Conservation (phyloP, 2,888 invertebrate genomes). For the Caenorhabditis sp. region DNA sequence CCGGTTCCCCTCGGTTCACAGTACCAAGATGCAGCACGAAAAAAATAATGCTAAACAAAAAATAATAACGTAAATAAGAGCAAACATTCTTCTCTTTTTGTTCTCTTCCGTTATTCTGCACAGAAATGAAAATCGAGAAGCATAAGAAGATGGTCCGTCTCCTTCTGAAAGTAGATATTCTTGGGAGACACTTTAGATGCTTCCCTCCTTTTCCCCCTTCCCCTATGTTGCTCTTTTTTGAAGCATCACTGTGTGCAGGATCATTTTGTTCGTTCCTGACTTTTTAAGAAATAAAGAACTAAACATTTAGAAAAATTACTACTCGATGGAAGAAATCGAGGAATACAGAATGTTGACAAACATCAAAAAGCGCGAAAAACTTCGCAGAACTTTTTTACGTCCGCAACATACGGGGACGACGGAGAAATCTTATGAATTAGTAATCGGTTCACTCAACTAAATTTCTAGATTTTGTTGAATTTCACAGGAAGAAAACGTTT, state of each 20-base stretch:
- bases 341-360: conserved; percentile 32
- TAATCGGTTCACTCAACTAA: conserved; percentile 35
- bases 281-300: conserved; percentile 1
- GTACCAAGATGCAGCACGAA: neutral
- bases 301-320: conserved; percentile 1
- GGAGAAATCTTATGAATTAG: conserved; percentile 56
- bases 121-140: conserved; percentile 61
- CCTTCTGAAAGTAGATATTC: conserved; percentile 65
- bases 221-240: conserved; percentile 26
- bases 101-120: conserved; percentile 23
- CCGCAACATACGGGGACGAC: conserved; percentile 18
- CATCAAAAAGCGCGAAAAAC: conserved; percentile 36
- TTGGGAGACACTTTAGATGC: conserved; percentile 63
- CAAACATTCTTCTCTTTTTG: conserved; percentile 31
- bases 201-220: conserved; percentile 11
- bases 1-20: no score
- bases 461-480: conserved; percentile 25
- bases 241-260: conserved; percentile 8
- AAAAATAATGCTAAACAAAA: conserved; percentile 22
- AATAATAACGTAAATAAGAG: conserved; percentile 41
- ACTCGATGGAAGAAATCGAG: neutral
- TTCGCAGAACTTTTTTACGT: conserved; percentile 19
- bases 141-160: conserved; percentile 43
- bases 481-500: conserved; percentile 24
- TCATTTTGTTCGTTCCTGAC: conserved; percentile 18